Evolutionary conservation across 2,113 vertebrate species (phyloP).

Genomic region (Pongo pygmaeus): DNA sequence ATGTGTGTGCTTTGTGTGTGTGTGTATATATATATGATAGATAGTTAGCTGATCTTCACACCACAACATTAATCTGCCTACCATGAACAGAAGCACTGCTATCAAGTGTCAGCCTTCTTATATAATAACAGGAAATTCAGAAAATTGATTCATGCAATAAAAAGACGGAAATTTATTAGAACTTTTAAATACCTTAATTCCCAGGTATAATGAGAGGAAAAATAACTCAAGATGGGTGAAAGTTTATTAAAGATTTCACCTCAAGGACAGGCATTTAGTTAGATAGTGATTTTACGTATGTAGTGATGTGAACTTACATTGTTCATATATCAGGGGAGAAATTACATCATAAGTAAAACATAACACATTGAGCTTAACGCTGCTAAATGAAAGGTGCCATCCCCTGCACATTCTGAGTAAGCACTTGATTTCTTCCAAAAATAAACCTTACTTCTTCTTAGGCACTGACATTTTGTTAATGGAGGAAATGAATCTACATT

Average conservation of each 20-base stretch:
- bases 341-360: neutral
- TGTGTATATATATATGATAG: neutral
- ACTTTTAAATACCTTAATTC: neutral
- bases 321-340: neutral
- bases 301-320: neutral
- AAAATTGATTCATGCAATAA: conserved; percentile 1
- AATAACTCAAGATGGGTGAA: neutral
- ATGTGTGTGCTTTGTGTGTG: neutral
- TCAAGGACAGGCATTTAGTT: neutral
- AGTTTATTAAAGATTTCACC: neutral
- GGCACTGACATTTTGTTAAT: neutral
- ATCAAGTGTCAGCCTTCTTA: neutral
- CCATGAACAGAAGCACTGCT: neutral
- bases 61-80: neutral
- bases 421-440: conserved; percentile 6
- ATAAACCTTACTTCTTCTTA: neutral
- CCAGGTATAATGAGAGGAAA: neutral
- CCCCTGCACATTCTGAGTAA: neutral
- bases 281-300: neutral
- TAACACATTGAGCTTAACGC: neutral
- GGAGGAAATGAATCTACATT: conserved; percentile 10
- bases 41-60: neutral
- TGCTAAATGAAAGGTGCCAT: neutral
- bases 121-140: neutral
- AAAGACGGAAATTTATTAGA: neutral